Evolutionary conservation across 2,113 vertebrate genomes (phyloP).

Genomic region (Nestor notabilis): DNA sequence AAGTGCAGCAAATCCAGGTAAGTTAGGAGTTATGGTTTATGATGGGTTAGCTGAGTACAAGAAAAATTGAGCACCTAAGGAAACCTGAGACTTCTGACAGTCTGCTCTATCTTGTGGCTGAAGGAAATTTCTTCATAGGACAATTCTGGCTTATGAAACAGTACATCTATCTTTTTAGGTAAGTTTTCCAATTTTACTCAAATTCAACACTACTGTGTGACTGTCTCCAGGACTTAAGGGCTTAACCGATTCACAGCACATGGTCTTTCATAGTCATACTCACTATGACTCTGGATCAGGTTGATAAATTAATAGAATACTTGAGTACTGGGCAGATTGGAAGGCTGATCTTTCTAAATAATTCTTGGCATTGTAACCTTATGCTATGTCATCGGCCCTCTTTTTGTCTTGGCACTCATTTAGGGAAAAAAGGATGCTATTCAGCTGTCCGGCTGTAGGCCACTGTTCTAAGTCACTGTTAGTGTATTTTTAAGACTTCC

Average conservation of each 20-base stretch:
- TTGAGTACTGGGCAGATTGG: not conserved
- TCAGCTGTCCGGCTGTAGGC: not conserved
- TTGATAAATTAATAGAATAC: not conserved
- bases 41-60: not conserved
- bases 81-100: not conserved
- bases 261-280: not conserved
- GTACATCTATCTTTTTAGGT: not conserved
- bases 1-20: not conserved
- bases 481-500: not conserved
- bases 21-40: not conserved
- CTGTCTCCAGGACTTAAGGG: not conserved
- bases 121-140: not conserved
- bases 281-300: not conserved
- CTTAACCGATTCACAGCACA: accelerated
- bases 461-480: not conserved
- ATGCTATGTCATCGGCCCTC: not conserved
- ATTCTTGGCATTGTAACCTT: not conserved
- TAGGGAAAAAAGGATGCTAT: not conserved
- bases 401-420: not conserved
- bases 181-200: accelerated
- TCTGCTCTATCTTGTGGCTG: not conserved
- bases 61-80: not conserved
- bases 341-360: not conserved
- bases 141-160: accelerated
- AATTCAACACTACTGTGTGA: not conserved